Percentiles rank a stretch among this genome's conserved stretches.
phyloP scores from a whole-genome alignment of 2,888 invertebrate species.

The Drosophila subquinaria region DNA sequence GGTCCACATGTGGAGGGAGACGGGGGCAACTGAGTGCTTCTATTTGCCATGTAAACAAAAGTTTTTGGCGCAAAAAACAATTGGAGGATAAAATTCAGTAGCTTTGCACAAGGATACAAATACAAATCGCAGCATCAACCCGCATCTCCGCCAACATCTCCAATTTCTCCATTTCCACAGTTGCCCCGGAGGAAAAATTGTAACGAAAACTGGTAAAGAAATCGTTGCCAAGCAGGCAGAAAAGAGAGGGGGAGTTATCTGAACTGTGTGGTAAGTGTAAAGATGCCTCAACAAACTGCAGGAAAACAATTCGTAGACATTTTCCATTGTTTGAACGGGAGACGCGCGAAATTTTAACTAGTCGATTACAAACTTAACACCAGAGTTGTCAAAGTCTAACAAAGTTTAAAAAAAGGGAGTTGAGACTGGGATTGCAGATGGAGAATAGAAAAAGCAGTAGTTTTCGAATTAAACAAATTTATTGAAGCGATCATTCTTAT shows the following conservation, averaged over 20 bases:
- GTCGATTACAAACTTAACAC: constrained; percentile 47
- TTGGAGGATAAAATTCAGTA: constrained; percentile 67
- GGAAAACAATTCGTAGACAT: constrained; percentile 33
- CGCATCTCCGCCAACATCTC: constrained; percentile 58
- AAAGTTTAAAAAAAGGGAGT: not conserved
- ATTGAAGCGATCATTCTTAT: too few relatives aligned
- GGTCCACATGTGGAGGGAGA: constrained; percentile 17
- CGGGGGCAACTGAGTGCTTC: constrained; percentile 25
- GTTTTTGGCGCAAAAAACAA: constrained; percentile 75
- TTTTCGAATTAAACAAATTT: too few relatives aligned
- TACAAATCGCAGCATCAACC: constrained; percentile 52
- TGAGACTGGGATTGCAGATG: not conserved
- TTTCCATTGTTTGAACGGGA: constrained; percentile 40
- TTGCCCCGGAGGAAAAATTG: constrained; percentile 44
- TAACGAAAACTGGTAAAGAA: constrained; percentile 58
- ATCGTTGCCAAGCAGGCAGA: constrained; percentile 17
- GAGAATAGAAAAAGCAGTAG: not conserved
- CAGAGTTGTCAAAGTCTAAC: constrained; percentile 18
- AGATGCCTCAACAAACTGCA: constrained; percentile 22
- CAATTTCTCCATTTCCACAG: not conserved
- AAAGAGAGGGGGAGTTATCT: not conserved
- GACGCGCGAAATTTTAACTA: constrained; percentile 56
- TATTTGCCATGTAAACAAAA: constrained; percentile 80
- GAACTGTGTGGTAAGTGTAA: constrained; percentile 12
- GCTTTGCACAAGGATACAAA: constrained; percentile 41